phyloP scores from a whole-genome alignment of 2,888 invertebrate species.

The Sycophila texana region DNA sequence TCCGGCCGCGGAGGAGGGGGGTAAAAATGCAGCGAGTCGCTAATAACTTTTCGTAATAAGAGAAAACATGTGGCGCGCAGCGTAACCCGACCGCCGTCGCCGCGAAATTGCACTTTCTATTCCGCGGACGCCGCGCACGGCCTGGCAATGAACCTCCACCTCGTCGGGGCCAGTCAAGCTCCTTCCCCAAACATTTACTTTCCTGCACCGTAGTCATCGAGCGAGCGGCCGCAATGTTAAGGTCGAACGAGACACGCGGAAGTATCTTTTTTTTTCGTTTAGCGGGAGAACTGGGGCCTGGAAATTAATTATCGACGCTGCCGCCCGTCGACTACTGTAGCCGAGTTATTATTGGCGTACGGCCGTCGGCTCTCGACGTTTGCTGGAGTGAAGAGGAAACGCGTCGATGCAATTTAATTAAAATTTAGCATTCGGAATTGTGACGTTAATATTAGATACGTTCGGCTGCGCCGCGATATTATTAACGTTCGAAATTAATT shows the following conservation, averaged over 20 bases:
- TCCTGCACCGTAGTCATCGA: not conserved
- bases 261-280: not conserved
- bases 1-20: no score
- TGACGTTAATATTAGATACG: no score
- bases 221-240: constrained; percentile 44
- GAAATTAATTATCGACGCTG: not conserved
- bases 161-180: constrained; percentile 15
- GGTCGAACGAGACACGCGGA: constrained; percentile 14
- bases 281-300: not conserved
- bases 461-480: no score
- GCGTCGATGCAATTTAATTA: no score
- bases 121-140: constrained; percentile 64
- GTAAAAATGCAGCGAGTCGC: not conserved
- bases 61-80: constrained; percentile 62
- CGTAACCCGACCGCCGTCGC: constrained; percentile 61
- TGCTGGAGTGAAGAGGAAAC: no score
- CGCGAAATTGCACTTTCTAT: constrained; percentile 68
- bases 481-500: no score
- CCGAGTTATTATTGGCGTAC: no score
- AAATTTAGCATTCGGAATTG: no score
- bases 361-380: no score
- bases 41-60: constrained; percentile 65
- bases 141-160: constrained; percentile 72
- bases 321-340: no score
- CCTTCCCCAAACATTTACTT: constrained; percentile 34